phyloP scores from a whole-genome alignment of 2,113 vertebrate species.

The Gobius niger region DNA sequence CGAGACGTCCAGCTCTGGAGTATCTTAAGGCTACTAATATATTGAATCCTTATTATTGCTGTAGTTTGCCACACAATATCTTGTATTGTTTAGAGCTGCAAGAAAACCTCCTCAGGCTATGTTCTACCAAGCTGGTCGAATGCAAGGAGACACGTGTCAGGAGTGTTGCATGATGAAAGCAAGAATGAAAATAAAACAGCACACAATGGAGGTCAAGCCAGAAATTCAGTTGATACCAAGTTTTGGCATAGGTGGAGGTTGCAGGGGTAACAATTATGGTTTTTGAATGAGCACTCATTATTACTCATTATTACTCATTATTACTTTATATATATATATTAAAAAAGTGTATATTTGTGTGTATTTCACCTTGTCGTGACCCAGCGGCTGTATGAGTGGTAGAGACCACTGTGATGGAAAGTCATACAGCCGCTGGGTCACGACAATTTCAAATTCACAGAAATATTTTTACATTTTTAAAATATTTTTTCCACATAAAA shows the following conservation, averaged over 20 bases:
- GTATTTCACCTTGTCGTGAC: too few species aligned
- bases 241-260: neutral
- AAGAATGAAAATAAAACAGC: neutral
- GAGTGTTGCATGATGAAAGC: neutral
- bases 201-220: neutral
- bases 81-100: neutral
- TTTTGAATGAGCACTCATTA: too few species aligned
- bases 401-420: too few species aligned
- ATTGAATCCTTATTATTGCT: neutral
- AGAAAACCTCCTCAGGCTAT: neutral
- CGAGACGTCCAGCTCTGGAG: neutral
- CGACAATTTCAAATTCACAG: too few species aligned
- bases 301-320: too few species aligned
- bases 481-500: too few species aligned
- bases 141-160: neutral
- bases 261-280: too few species aligned
- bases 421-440: too few species aligned
- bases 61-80: neutral
- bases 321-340: too few species aligned
- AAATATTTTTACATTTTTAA: too few species aligned
- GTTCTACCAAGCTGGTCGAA: neutral
- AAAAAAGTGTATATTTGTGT: too few species aligned
- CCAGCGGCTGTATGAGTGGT: too few species aligned
- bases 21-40: neutral
- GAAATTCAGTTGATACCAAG: neutral